A percentile compares a stretch with the other conserved stretches of the same genome.
Evolutionary conservation across 2,797 vertebrate genomes (phyloP).

Genomic region (Orestias chungarensis): DNA sequence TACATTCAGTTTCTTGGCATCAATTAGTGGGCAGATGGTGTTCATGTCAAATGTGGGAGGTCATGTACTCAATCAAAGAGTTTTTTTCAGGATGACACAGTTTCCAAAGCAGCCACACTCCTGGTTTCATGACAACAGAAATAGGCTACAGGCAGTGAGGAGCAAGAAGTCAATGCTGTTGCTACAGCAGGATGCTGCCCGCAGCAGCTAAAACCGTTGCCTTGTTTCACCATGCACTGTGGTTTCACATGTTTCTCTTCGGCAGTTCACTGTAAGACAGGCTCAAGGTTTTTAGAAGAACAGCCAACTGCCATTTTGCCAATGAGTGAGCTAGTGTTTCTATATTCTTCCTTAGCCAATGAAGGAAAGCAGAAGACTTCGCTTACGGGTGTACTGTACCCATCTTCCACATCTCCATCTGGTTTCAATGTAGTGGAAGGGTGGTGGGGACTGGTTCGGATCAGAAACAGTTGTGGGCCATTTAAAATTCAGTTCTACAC

Average conservation of each 20-base stretch:
- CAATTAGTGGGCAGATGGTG: conserved; percentile 31
- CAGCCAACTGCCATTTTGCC: conserved; percentile 43
- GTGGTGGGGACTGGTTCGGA: background rate
- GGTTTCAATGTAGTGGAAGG: conserved; percentile 48
- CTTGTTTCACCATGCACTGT: conserved; percentile 55
- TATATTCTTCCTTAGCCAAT: conserved; percentile 53
- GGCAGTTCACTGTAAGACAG: conserved; percentile 60
- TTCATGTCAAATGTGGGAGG: conserved; percentile 23
- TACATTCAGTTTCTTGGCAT: conserved; percentile 20
- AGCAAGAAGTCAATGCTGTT: conserved; percentile 43
- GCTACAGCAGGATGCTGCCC: conserved; percentile 43
- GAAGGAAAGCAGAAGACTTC: conserved; percentile 37
- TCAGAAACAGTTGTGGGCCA: conserved; percentile 31
- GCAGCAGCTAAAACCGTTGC: conserved; percentile 46
- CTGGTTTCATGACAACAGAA: conserved; percentile 33
- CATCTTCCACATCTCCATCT: conserved; percentile 55
- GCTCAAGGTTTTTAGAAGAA: conserved; percentile 47
- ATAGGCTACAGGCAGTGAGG: conserved; percentile 25
- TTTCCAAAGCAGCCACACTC: conserved; percentile 30
- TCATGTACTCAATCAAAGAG: conserved; percentile 2
- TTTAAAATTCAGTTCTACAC: conserved; percentile 66
- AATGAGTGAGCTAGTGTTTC: conserved; percentile 59
- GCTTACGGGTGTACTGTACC: conserved; percentile 54
- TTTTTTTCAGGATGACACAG: conserved; percentile 22
- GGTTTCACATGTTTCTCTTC: conserved; percentile 53